These are phyloP conservation scores for Mamestra brassicae DNA, from an alignment of 2,888 invertebrate genomes.

Conservation along the genomic window DNA sequence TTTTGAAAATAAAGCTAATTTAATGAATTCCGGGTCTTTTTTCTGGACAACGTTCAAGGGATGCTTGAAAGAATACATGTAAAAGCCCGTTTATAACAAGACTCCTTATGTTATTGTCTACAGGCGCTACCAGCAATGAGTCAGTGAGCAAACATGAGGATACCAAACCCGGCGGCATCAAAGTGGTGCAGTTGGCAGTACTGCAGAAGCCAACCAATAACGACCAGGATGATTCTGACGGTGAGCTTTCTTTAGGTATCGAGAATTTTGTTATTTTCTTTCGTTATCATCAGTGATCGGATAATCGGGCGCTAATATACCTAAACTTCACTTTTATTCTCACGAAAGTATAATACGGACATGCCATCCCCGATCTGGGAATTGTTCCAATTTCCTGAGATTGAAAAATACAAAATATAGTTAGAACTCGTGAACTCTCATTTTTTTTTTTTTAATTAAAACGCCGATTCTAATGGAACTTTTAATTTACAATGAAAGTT, in stretches of 20 bases:
- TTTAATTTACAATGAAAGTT: too few species aligned
- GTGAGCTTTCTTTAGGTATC: constrained; percentile 74
- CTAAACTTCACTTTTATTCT: too few species aligned
- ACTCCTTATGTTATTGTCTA: background rate
- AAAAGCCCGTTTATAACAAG: background rate
- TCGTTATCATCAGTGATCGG: background rate
- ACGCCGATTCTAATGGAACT: too few species aligned
- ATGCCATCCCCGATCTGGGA: too few species aligned
- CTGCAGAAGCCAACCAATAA: constrained; percentile 84
- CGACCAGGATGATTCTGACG: constrained; percentile 86
- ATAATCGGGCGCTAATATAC: too few species aligned
- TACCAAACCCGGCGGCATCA: constrained; percentile 80
- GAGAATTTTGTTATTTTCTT: constrained; percentile 27
- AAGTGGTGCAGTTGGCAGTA: constrained; percentile 86
- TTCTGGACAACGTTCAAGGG: background rate
- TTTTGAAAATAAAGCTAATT: too few species aligned
- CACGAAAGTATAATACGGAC: too few species aligned
- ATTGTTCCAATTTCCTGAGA: too few species aligned
- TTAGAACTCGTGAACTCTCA: too few species aligned
- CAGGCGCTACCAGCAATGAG: constrained; percentile 70
- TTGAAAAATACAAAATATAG: too few species aligned
- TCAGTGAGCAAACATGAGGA: constrained; percentile 71
- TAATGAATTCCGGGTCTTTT: background rate
- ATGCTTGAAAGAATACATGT: background rate
- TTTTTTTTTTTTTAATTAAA: too few species aligned